Conservation (phyloP, 2,888 invertebrate genomes). For the Cyclophora punctaria region DNA sequence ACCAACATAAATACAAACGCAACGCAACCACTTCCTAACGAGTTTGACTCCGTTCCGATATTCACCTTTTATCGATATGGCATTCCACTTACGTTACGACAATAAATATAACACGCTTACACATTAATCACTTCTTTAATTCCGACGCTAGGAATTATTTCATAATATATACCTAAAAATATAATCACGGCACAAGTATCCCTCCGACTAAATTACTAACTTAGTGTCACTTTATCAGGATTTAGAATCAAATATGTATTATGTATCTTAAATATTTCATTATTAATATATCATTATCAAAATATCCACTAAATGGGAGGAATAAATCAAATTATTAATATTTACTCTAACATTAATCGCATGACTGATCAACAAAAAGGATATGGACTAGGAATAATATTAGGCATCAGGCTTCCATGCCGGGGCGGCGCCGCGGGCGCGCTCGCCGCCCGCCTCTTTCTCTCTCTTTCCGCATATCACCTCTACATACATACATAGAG, state of each 20-base stretch:
- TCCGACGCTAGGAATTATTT: conserved; percentile 76
- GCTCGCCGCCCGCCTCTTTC: conserved; percentile 38
- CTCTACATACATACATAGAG: conserved; percentile 64
- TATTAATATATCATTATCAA: conserved; percentile 77
- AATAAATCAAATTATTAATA: conserved; percentile 76
- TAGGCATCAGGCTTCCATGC: conserved; percentile 69
- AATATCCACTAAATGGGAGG: conserved; percentile 77
- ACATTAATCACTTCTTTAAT: conserved; percentile 76
- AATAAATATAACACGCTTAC: conserved; percentile 76
- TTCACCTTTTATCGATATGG: conserved; percentile 76
- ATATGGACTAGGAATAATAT: conserved; percentile 76
- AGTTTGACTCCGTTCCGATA: conserved; percentile 73
- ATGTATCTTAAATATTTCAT: conserved; percentile 76
- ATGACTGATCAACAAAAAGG: conserved; percentile 76
- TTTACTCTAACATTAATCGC: conserved; percentile 73
- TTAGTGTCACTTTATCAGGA: conserved; percentile 76
- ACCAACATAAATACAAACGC: conserved; percentile 44
- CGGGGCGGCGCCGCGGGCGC: conserved; percentile 33
- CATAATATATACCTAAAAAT: conserved; percentile 76
- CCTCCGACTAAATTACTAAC: conserved; percentile 76
- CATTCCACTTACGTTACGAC: conserved; percentile 74
- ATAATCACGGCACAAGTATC: conserved; percentile 77
- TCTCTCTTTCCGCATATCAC: conserved; percentile 65
- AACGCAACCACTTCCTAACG: conserved; percentile 60
- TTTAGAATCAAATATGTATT: conserved; percentile 77